Evolutionary conservation across 2,797 vertebrate genomes (phyloP).

Genomic region (Podargus strigoides): DNA sequence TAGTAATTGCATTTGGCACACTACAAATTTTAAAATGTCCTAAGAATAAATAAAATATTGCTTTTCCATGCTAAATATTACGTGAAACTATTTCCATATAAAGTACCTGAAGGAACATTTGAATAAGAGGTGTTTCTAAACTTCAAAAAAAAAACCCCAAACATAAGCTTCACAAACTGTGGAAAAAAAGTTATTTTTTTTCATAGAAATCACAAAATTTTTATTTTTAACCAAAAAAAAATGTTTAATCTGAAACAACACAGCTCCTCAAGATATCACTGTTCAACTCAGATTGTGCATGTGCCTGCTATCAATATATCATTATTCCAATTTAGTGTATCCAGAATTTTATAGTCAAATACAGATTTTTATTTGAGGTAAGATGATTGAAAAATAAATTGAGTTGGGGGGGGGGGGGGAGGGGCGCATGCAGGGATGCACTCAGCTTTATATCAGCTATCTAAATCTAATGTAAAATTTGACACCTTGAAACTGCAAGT

Average conservation of each 20-base stretch:
- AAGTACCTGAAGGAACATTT: background rate
- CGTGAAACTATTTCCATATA: background rate
- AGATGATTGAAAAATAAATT: background rate
- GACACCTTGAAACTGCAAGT: background rate
- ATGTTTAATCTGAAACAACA: background rate
- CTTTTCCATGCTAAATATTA: background rate
- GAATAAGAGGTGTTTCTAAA: background rate
- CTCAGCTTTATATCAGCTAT: too few relatives aligned
- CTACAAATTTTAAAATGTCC: background rate
- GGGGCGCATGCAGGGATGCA: too few relatives aligned
- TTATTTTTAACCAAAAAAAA: background rate
- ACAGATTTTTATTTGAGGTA: background rate
- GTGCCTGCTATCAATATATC: background rate
- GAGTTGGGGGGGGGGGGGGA: too few relatives aligned
- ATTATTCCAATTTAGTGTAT: background rate
- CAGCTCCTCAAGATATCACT: background rate
- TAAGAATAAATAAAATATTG: background rate
- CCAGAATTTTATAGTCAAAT: background rate
- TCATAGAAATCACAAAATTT: background rate
- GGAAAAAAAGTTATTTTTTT: rapidly evolving
- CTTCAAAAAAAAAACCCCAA: background rate
- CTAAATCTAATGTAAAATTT: background rate
- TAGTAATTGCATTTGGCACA: background rate
- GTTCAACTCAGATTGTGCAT: background rate
- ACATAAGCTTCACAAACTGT: rapidly evolving